Base-by-base conservation (phyloP, 2,113 vertebrate species). In the Actenoides hombroni region DNA sequence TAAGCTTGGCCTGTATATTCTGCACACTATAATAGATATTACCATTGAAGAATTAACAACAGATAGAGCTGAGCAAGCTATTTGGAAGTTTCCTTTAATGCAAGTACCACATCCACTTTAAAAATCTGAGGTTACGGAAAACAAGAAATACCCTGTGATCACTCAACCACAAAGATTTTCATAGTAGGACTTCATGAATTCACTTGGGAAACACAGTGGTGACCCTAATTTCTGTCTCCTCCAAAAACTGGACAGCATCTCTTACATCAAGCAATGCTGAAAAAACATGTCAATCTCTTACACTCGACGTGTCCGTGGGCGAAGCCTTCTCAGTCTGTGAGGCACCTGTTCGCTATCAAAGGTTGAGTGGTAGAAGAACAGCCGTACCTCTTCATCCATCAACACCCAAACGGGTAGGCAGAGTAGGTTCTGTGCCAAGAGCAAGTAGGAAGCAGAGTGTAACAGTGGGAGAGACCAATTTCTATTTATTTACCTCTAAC, bases 351-450 rank as follows among this genome's bases (percentile, higher is more conserved):
- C 97, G 0, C 98, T 87, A 82, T 99, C 99, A 21, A 97, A 98
- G 19, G 97, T 69, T 0, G 98, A 99, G 96, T 99, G 99, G 94
- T 99, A 99, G 97, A 99, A 99, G 96, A 99, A 99, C 96, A 99
- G 98, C 18, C 99, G 96, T 67, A 99, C 96, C 8, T 98, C 92
- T 48, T 99, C 98, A 25, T 99, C 98, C 91, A 99, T 98, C 83
- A 99, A 95, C 67, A 99, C 97, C 98, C 99, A 99, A 54, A 96
- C 96, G 2, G 99, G 99, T 76, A 99, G 96, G 88, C 98, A 97
- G 84, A 99, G 98, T 26, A 99, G 96, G 96, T 97, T 96, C 97
- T 98, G 91, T 31, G 48, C 94, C 88, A 83, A 90, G 37, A 60
- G 74, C 83, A 70, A 39, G 63, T 33, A 69, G 68, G 83, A 76